Percentiles rank a stretch among this genome's conserved stretches.
These are phyloP conservation scores for Brachyhypopomus occidentalis DNA, from an alignment of 2,113 vertebrate genomes.

Conservation along the genomic window DNA sequence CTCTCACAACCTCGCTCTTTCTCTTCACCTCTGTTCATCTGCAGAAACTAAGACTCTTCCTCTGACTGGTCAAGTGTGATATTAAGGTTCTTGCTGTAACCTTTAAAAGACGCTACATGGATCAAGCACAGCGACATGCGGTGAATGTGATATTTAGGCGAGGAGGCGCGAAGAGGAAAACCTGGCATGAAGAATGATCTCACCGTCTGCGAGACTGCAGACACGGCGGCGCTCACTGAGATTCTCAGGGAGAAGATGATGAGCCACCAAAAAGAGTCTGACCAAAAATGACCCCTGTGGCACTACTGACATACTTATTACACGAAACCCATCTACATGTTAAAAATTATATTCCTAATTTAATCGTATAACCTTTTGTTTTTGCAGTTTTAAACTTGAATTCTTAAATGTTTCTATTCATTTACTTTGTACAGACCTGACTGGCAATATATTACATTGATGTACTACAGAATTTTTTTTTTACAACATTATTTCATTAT, in stretches of 20 bases:
- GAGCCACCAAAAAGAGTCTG: constrained; percentile 49
- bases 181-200: constrained; percentile 21
- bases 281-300: background rate
- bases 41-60: background rate
- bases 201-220: constrained; percentile 32
- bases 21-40: constrained; percentile 6
- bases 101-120: constrained; percentile 22
- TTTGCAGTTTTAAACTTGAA: too few relatives aligned
- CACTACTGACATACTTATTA: too few relatives aligned
- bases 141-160: constrained; percentile 13
- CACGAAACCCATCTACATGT: too few relatives aligned
- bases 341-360: too few relatives aligned
- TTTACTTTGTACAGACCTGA: too few relatives aligned
- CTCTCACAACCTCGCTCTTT: background rate
- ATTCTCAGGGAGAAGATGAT: background rate
- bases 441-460: too few relatives aligned
- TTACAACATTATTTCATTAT: too few relatives aligned
- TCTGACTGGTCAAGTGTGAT: constrained; percentile 15
- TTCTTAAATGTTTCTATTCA: too few relatives aligned
- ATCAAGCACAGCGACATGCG: background rate
- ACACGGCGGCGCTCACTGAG: background rate
- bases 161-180: background rate
- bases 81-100: constrained; percentile 21
- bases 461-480: too few relatives aligned
- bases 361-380: too few relatives aligned